A percentile compares a stretch with the other conserved stretches of the same genome.
These are phyloP conservation scores for Leptura quadrifasciata DNA, from an alignment of 2,888 invertebrate genomes.

Conservation along the genomic window DNA sequence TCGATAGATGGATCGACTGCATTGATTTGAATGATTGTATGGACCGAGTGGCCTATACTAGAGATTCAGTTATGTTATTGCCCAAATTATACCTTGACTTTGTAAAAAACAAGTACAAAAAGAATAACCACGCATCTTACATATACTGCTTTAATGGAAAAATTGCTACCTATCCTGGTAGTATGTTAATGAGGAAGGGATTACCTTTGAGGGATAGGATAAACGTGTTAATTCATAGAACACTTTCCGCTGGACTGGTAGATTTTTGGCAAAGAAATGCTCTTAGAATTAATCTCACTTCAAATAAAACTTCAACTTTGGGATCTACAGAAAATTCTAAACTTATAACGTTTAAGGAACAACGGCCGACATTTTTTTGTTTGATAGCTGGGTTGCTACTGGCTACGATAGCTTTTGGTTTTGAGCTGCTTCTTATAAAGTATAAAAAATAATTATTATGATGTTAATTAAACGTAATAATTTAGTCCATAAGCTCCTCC, in stretches of 20 bases:
- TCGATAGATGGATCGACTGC: conserved; percentile 29
- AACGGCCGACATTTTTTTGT: conserved; percentile 11
- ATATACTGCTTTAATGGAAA: conserved; percentile 33
- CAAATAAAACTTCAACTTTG: not conserved
- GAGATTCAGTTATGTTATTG: conserved; percentile 33
- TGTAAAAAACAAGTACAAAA: conserved; percentile 17
- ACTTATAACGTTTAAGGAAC: conserved; percentile 9
- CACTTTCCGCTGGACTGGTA: conserved; percentile 25
- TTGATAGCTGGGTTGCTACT: not conserved
- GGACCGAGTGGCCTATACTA: conserved; percentile 32
- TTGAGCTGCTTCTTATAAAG: not conserved
- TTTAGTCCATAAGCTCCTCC: too few relatives aligned
- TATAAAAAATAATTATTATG: too few relatives aligned
- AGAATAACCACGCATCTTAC: not conserved
- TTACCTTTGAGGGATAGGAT: conserved; percentile 21
- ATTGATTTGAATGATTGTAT: conserved; percentile 31
- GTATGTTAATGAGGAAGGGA: conserved; percentile 39
- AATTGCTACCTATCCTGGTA: conserved; percentile 24
- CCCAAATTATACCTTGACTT: conserved; percentile 32
- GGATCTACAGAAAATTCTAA: not conserved
- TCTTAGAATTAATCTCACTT: not conserved
- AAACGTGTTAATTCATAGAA: conserved; percentile 2
- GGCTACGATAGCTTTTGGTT: conserved; percentile 5
- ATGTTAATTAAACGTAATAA: too few relatives aligned
- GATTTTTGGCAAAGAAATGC: conserved; percentile 19